Conservation (phyloP, 2,113 vertebrate genomes). For the Pseudolaguvia tuberculata region DNA sequence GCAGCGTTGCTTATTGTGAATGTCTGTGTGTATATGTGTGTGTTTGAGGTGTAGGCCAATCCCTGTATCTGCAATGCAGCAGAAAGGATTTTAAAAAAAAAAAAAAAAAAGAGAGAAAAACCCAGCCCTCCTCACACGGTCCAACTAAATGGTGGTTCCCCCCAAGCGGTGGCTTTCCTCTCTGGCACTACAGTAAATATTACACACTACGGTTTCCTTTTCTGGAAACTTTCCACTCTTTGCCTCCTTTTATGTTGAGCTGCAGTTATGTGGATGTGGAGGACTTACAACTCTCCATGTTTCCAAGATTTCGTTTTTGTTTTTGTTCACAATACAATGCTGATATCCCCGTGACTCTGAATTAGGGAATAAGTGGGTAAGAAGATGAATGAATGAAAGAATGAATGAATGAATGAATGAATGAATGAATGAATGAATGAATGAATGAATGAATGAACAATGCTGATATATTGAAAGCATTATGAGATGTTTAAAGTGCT, state of each 20-base stretch:
- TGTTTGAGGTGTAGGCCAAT: constrained; percentile 67
- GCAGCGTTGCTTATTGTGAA: constrained; percentile 23
- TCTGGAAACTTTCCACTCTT: background rate
- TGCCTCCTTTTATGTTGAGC: background rate
- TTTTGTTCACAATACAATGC: background rate
- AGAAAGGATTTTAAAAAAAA: constrained; percentile 56
- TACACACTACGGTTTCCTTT: background rate
- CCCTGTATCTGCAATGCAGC: constrained; percentile 76
- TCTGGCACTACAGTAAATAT: constrained; percentile 25
- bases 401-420: no score
- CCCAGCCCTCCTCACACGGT: constrained; percentile 50
- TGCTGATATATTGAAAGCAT: background rate
- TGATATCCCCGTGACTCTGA: no score
- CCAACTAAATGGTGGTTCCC: constrained; percentile 57
- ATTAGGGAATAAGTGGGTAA: no score
- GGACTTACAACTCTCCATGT: background rate
- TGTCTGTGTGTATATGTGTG: constrained; percentile 42
- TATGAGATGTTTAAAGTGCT: background rate
- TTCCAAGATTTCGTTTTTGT: background rate
- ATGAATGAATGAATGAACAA: no score
- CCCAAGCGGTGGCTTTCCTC: constrained; percentile 27
- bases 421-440: no score
- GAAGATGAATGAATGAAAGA: no score
- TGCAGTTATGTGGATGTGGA: background rate
- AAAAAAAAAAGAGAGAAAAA: constrained; percentile 19